A percentile compares a stretch with the other conserved stretches of the same genome.
Evolutionary conservation across 2,888 invertebrate species (phyloP).

Genomic region (Tipula helvola): DNA sequence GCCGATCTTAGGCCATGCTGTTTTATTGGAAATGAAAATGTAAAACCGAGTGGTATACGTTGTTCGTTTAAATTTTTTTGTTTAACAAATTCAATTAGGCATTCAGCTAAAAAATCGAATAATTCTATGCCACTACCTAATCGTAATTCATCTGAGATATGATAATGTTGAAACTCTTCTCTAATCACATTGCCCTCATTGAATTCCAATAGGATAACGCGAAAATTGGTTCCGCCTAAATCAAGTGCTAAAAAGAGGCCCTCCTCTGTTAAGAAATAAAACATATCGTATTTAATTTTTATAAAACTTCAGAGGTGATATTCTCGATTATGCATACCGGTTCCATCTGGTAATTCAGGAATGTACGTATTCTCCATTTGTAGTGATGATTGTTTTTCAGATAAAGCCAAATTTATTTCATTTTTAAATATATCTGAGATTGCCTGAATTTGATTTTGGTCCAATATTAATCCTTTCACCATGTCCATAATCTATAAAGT

Average conservation of each 20-base stretch:
- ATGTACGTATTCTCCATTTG: conserved; percentile 70
- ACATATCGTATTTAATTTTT: too few species aligned
- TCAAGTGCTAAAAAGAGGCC: conserved; percentile 66
- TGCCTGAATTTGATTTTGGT: conserved; percentile 36
- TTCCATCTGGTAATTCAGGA: conserved; percentile 57
- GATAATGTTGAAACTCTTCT: conserved; percentile 50
- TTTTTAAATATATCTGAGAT: conserved; percentile 46
- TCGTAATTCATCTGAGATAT: conserved; percentile 45
- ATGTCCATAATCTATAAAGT: conserved; percentile 20
- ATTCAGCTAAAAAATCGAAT: conserved; percentile 64
- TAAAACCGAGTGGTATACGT: conserved; percentile 60
- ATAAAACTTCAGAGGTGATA: not conserved
- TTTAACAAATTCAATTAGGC: conserved; percentile 55
- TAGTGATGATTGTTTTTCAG: conserved; percentile 48
- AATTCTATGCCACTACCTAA: conserved; percentile 49
- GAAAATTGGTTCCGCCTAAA: conserved; percentile 71
- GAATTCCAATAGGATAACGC: conserved; percentile 54
- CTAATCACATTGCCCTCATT: conserved; percentile 40
- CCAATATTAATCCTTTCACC: conserved; percentile 24
- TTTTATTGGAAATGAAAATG: conserved; percentile 73
- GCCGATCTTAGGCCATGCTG: conserved; percentile 61
- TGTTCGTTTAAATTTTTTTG: conserved; percentile 44
- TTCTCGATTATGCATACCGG: conserved; percentile 36
- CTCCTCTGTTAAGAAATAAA: conserved; percentile 39
- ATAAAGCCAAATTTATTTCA: conserved; percentile 51